Evolutionary conservation across 2,888 invertebrate genomes (phyloP), one percentile per base, ranked within the genome.

Genomic region (Scaptomyza cyrtandrae): DNA sequence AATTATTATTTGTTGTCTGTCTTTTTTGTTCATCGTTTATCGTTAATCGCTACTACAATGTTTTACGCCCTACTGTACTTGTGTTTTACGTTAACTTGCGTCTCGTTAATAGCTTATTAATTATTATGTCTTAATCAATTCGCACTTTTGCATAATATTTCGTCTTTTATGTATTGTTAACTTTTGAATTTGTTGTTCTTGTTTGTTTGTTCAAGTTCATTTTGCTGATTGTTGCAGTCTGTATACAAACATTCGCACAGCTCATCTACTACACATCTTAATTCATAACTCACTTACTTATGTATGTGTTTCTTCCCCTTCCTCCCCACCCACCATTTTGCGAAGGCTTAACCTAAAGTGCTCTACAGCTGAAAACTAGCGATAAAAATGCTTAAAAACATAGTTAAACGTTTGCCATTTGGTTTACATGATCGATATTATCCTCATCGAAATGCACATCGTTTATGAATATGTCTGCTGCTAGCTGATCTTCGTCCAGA

Each of bases 361-460:
- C 48, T 69, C 70, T 84, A 72, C 65, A 88, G 86, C 86, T 57
- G 75, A 84, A 84, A 83, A 74, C 65, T 88, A 70, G 75, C 88
- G 64, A 67, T 86, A 80, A 80, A 83, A 83, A 73, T 86, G 66
- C 77, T 74, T 74, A 55, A 68, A 80, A 71, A 74, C 79, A 86
- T 88, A 80, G 90, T 90, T 91, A 91, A 89, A 91, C 91, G 83
- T 89, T 91, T 71, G 90, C 91, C 88, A 90, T 89, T 86, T 91
- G 91, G 84, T 90, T 89, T 78, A 91, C 76, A 81, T 90, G 86
- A 72, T 91, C 89, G 84, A 89, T 79, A 74, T 86, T 80, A 49
- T 90, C 90, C 60, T 90, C 90, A 59, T 86, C 89, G 78, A 89
- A 89, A 69, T 86, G 90, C 82, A 91, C 87, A 82, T 91, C 91